Evolutionary conservation across 2,113 vertebrate species (phyloP).

Genomic region (Catharus bicknelli): DNA sequence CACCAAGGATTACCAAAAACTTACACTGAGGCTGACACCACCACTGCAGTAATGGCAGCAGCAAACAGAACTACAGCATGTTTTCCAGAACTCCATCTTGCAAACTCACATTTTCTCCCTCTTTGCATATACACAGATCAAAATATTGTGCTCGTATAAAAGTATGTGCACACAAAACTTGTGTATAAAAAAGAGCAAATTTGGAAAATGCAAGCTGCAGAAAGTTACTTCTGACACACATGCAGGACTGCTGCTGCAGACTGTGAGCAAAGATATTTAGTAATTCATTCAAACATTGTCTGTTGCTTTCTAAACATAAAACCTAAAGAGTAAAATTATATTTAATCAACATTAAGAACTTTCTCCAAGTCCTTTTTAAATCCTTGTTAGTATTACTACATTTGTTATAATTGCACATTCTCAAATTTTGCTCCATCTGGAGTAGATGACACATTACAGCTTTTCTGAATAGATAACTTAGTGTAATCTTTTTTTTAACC

Average conservation of each 20-base stretch:
- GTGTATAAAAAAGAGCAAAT: background rate
- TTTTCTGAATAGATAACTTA: background rate
- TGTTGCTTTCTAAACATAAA: background rate
- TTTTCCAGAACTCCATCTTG: background rate
- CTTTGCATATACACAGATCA: background rate
- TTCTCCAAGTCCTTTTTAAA: background rate
- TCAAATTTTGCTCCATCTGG: background rate
- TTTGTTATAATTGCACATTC: background rate
- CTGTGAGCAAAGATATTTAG: background rate
- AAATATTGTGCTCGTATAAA: background rate
- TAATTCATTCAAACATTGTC: background rate
- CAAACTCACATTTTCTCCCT: background rate
- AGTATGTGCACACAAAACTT: background rate
- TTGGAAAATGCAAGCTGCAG: background rate
- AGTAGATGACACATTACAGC: background rate
- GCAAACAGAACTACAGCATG: background rate
- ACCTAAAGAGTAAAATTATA: background rate
- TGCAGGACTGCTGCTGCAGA: background rate
- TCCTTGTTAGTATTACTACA: background rate
- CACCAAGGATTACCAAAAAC: background rate
- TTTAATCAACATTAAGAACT: background rate
- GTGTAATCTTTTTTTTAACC: background rate
- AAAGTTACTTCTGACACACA: background rate
- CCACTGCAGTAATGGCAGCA: background rate
- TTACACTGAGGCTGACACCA: background rate